Conservation (phyloP, 1,140 invertebrate genomes). For the Drosophila tristis region DNA sequence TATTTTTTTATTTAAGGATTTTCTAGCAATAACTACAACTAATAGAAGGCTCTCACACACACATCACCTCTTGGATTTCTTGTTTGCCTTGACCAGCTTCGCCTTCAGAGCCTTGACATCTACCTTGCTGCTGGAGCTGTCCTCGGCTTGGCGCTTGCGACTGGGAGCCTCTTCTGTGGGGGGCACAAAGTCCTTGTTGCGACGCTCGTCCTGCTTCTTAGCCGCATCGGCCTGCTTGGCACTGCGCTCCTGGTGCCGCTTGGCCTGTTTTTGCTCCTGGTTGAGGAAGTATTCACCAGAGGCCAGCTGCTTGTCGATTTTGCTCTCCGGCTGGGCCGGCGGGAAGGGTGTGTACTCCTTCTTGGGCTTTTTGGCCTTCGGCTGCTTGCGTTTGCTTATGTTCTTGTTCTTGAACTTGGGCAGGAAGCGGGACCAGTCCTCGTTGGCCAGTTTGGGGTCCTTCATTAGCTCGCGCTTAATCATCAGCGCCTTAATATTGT, state of each 20-base stretch:
- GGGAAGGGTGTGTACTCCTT: slow-evolving; percentile 99
- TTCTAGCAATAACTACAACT: slow-evolving; percentile 44
- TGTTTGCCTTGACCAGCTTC: slow-evolving; percentile 74
- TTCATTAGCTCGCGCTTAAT: slow-evolving; percentile 98
- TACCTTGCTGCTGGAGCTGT: slow-evolving; percentile 32
- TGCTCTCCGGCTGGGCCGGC: slow-evolving; percentile 95
- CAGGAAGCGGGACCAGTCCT: slow-evolving; percentile 98
- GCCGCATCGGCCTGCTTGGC: slow-evolving; percentile 89
- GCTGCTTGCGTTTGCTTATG: slow-evolving; percentile 93
- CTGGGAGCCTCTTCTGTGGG: slow-evolving; percentile 87
- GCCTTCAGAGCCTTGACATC: slow-evolving; percentile 75
- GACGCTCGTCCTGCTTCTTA: slow-evolving; percentile 90
- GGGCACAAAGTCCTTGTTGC: slow-evolving; percentile 92
- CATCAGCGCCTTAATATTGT: slow-evolving; percentile 99
- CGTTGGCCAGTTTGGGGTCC: slow-evolving; percentile 95
- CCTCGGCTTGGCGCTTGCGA: slow-evolving; percentile 43
- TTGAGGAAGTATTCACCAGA: slow-evolving; percentile 98
- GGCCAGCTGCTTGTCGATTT: slow-evolving; percentile 97
- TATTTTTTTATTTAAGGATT: slow-evolving; percentile 15
- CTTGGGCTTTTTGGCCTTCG: slow-evolving; percentile 93
- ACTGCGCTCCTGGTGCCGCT: slow-evolving; percentile 90
- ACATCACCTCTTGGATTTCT: slow-evolving; percentile 56
- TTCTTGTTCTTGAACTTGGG: slow-evolving; percentile 98
- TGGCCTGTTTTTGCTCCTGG: slow-evolving; percentile 91
- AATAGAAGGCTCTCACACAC: slow-evolving; percentile 6